Percentiles rank a stretch among this genome's conserved stretches.
Evolutionary conservation across 2,888 invertebrate species (phyloP).

Genomic region (Agonopterix subpropinquella): DNA sequence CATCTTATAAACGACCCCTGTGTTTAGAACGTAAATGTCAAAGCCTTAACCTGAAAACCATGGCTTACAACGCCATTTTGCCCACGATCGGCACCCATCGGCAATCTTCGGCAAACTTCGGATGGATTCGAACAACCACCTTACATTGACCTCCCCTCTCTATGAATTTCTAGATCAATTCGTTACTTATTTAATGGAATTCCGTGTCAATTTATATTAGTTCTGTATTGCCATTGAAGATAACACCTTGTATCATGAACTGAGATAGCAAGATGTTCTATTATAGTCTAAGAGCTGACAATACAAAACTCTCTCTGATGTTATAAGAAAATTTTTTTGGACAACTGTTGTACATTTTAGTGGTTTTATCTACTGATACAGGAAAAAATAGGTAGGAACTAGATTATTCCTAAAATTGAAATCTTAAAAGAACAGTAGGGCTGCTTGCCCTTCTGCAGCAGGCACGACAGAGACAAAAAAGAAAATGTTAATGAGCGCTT

Average conservation of each 20-base stretch:
- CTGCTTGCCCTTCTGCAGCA: no score
- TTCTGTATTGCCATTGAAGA: constrained; percentile 32
- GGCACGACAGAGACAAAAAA: no score
- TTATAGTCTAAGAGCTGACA: no score
- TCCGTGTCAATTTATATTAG: constrained; percentile 35
- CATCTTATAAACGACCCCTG: no score
- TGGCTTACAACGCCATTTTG: constrained; percentile 64
- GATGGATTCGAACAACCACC: constrained; percentile 10
- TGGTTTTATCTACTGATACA: no score
- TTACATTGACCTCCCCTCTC: constrained; percentile 14
- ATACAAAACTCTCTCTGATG: no score
- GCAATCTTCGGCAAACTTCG: constrained; percentile 34
- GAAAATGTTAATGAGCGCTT: no score
- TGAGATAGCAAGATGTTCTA: constrained; percentile 23
- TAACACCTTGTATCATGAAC: constrained; percentile 53
- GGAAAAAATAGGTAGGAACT: no score
- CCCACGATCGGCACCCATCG: constrained; percentile 47
- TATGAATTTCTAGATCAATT: constrained; percentile 16
- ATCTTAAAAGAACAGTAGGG: no score
- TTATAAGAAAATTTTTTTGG: no score
- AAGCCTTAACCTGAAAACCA: constrained; percentile 74
- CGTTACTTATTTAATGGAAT: constrained; percentile 11
- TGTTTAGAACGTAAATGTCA: constrained; percentile 65
- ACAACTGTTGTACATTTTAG: no score
- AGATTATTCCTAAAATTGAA: no score